Conservation (phyloP, 2,113 vertebrate species). For the Tychaedon coryphoeus region DNA sequence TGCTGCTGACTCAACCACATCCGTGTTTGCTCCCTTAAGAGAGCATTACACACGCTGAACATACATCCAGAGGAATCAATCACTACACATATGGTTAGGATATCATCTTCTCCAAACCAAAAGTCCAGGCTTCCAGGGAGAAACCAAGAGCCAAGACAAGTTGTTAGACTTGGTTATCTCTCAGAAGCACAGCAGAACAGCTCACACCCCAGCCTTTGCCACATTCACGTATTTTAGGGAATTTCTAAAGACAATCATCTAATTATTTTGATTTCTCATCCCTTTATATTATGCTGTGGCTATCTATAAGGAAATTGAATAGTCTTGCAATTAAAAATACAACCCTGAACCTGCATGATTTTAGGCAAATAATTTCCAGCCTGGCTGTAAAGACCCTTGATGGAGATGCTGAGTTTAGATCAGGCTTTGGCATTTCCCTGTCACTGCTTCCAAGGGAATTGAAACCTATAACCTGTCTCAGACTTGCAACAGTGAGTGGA, state of each 20-base stretch:
- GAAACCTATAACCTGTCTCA: neutral
- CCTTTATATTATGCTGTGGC: neutral
- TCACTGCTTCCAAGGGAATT: neutral
- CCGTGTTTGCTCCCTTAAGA: neutral
- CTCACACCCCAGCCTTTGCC: neutral
- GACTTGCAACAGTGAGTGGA: neutral
- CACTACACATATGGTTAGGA: slow-evolving; percentile 24
- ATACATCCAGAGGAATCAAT: neutral
- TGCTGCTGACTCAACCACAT: neutral
- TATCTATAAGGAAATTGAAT: neutral
- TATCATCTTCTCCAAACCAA: slow-evolving; percentile 13
- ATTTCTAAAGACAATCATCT: neutral
- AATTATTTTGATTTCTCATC: neutral
- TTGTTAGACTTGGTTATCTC: neutral
- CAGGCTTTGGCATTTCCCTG: neutral
- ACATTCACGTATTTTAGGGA: neutral
- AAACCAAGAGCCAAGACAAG: neutral
- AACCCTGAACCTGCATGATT: neutral
- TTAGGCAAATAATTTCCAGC: neutral
- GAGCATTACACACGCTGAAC: neutral
- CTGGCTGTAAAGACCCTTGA: neutral
- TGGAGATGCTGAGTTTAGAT: neutral
- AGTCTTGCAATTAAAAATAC: neutral
- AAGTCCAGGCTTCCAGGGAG: neutral
- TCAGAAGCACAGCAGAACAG: neutral